Conservation (phyloP, 64 coral and sea anemone genomes). For the Trachythela sp. region DNA sequence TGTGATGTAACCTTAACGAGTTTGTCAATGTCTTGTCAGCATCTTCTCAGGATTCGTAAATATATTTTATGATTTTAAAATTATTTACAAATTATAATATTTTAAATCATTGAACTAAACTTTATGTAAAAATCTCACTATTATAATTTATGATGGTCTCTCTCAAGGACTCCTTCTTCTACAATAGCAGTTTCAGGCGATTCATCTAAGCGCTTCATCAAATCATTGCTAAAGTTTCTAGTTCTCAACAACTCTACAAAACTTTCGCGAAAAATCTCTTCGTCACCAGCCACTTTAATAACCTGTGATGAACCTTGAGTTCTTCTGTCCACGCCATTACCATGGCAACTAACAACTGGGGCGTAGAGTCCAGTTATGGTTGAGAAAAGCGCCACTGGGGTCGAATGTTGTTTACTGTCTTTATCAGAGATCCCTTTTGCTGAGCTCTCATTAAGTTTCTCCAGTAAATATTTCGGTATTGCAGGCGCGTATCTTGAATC, state of each 20-base stretch:
- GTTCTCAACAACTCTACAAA: slow-evolving; percentile 8
- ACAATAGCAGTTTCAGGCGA: background rate
- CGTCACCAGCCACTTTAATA: background rate
- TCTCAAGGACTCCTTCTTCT: background rate
- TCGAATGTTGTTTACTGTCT: background rate
- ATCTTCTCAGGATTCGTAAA: too few relatives aligned
- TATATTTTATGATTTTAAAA: too few relatives aligned
- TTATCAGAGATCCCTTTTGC: background rate
- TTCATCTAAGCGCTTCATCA: background rate
- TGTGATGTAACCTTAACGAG: too few relatives aligned
- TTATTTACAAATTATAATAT: too few relatives aligned
- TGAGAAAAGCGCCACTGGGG: background rate
- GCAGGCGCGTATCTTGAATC: background rate
- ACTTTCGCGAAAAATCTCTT: background rate
- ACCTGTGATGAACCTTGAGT: background rate
- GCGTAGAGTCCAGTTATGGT: background rate
- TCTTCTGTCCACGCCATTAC: background rate
- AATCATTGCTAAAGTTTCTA: background rate
- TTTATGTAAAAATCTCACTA: background rate
- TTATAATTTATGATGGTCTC: background rate
- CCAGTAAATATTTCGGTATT: background rate
- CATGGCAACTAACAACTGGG: background rate
- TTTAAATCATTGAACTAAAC: too few relatives aligned
- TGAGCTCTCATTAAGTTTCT: background rate
- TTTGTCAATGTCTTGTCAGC: too few relatives aligned